Conservation (phyloP, 2,888 invertebrate genomes). For the Pristionchus japonicus region DNA sequence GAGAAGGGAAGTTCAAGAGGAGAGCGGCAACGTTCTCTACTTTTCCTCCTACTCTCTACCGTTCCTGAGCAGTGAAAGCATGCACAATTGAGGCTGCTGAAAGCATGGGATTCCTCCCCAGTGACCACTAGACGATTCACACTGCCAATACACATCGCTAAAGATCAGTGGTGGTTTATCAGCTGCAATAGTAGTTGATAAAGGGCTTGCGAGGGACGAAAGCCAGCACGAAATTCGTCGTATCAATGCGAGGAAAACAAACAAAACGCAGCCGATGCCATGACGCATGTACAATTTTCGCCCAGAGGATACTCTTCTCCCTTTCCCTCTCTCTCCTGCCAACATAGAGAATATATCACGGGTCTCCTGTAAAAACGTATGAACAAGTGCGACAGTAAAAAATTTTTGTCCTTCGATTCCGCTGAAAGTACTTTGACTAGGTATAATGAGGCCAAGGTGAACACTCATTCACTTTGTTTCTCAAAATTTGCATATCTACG, state of each 20-base stretch:
- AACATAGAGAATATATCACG: too few relatives aligned
- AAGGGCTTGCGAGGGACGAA: background rate
- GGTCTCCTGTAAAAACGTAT: too few relatives aligned
- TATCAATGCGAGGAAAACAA: conserved; percentile 11
- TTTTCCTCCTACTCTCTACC: background rate
- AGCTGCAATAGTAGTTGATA: too few relatives aligned
- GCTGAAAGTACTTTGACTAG: too few relatives aligned
- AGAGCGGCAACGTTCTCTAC: background rate
- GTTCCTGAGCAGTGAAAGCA: background rate
- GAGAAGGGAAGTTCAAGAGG: background rate
- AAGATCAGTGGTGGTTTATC: background rate
- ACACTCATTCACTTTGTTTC: too few relatives aligned
- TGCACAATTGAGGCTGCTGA: too few relatives aligned
- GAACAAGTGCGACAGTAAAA: too few relatives aligned
- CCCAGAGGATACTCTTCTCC: background rate
- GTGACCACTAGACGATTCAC: background rate
- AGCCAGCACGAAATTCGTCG: background rate
- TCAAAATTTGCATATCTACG: too few relatives aligned
- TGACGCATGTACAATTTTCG: background rate
- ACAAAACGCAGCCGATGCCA: background rate
- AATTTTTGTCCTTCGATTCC: too few relatives aligned
- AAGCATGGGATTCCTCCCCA: background rate
- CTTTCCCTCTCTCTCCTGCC: background rate
- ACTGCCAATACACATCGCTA: background rate
- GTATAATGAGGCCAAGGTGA: too few relatives aligned